A percentile compares a stretch with the other conserved stretches of the same genome.
phyloP scores from a whole-genome alignment of 1,140 invertebrate genomes.

The Bombus breviceps region DNA sequence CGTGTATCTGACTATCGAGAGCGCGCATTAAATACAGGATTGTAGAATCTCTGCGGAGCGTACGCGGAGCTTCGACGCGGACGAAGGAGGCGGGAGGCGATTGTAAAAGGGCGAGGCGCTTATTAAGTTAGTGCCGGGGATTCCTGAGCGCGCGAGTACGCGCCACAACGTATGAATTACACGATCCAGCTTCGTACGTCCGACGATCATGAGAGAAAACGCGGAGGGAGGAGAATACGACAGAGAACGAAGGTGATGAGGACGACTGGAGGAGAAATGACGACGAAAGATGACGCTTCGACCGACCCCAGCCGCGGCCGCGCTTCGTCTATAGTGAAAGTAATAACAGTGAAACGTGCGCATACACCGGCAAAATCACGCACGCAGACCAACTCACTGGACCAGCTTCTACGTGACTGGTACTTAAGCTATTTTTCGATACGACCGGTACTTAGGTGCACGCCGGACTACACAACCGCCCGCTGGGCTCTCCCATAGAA shows the following conservation, averaged over 20 bases:
- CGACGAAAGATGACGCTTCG: conserved; percentile 49
- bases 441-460: conserved; percentile 69
- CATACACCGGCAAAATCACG: conserved; percentile 41
- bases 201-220: conserved; percentile 31
- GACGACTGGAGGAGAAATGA: conserved; percentile 42
- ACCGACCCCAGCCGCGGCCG: conserved; percentile 51
- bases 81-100: conserved; percentile 16
- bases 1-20: conserved; percentile 34
- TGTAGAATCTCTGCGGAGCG: conserved; percentile 1
- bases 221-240: background rate
- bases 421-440: conserved; percentile 78
- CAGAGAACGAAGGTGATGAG: conserved; percentile 41
- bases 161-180: conserved; percentile 76
- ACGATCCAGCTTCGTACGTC: conserved; percentile 51
- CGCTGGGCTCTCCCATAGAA: conserved; percentile 64
- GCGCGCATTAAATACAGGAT: conserved; percentile 60
- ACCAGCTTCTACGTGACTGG: conserved; percentile 73
- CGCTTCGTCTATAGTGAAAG: conserved; percentile 67
- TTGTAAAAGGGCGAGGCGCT: conserved; percentile 68
- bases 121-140: conserved; percentile 78
- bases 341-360: conserved; percentile 79
- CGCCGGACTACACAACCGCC: conserved; percentile 61
- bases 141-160: conserved; percentile 65
- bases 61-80: background rate
- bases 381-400: conserved; percentile 22